Conservation (phyloP, 2,888 invertebrate genomes). For the Alloscopus bannaensis region DNA sequence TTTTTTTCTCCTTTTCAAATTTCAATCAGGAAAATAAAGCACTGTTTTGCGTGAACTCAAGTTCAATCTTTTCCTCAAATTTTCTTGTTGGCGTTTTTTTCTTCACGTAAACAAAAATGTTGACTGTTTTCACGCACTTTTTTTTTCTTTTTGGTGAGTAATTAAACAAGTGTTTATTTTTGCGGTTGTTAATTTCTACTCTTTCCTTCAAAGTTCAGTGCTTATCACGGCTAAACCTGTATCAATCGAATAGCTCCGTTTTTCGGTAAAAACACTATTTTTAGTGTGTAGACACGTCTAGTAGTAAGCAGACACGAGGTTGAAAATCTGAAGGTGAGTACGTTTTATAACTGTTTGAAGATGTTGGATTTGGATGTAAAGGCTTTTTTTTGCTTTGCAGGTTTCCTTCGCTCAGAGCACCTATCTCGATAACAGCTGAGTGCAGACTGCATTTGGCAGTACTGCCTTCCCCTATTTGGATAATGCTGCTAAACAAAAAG, state of each 20-base stretch:
- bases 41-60: neutral
- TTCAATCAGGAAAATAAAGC: no score
- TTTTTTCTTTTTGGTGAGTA: no score
- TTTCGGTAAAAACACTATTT: no score
- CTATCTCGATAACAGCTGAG: constrained; percentile 71
- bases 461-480: constrained; percentile 70
- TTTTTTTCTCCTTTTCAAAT: neutral
- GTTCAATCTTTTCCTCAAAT: neutral
- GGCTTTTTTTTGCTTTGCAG: constrained; percentile 37
- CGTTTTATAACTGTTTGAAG: constrained; percentile 9
- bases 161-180: no score
- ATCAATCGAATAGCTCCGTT: no score
- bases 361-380: neutral
- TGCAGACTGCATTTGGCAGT: constrained; percentile 65
- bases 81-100: neutral
- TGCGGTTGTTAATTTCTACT: no score
- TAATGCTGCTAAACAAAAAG: constrained; percentile 53
- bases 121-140: no score
- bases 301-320: neutral
- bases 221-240: no score
- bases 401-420: constrained; percentile 47
- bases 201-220: no score
- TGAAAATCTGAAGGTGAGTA: neutral
- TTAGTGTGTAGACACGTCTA: no score
- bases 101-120: neutral